Conservation (phyloP, 1,140 invertebrate genomes). For the Brachionus sp. region DNA sequence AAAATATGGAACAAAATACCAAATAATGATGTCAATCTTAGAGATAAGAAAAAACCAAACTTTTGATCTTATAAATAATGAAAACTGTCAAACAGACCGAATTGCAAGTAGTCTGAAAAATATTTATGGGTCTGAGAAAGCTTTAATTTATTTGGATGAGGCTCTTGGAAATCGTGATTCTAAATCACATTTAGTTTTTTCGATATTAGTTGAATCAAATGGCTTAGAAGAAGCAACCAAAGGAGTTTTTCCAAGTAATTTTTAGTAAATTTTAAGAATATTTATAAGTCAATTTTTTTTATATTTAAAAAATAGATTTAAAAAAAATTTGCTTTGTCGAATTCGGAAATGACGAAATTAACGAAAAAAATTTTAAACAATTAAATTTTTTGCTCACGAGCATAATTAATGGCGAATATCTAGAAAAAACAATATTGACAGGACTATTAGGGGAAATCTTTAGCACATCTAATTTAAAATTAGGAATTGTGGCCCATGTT, state of each 20-base stretch:
- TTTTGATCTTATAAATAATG: slow-evolving; percentile 13
- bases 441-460: background rate
- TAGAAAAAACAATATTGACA: background rate
- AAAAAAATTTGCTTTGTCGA: background rate
- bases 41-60: background rate
- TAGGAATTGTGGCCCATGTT: background rate
- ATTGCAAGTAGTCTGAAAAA: background rate
- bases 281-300: background rate
- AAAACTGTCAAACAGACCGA: background rate
- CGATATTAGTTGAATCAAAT: background rate
- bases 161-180: background rate
- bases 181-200: background rate
- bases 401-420: background rate
- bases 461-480: background rate
- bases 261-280: background rate
- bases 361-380: background rate
- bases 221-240: background rate
- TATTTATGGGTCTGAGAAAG: background rate
- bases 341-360: background rate
- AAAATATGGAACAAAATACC: background rate
- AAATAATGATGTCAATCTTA: background rate
- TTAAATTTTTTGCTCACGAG: background rate
- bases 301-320: background rate
- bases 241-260: background rate
- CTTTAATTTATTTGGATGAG: background rate